Evolutionary conservation across 2,113 vertebrate genomes (phyloP).

Genomic region (Sminthopsis crassicaudata): DNA sequence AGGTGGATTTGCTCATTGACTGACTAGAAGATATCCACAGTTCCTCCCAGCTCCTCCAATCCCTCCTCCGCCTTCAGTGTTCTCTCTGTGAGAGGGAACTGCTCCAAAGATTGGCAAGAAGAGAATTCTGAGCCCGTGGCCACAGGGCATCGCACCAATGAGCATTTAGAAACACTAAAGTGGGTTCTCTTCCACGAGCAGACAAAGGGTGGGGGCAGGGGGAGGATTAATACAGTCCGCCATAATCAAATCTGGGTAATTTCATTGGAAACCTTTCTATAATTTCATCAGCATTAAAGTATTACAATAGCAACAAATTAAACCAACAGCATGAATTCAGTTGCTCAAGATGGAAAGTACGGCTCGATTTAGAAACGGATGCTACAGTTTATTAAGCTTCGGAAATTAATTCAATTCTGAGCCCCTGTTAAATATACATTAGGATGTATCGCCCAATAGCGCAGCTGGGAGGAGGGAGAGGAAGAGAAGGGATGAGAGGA

Average conservation of each 20-base stretch:
- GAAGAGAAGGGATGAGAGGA: neutral
- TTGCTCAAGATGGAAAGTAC: slow-evolving; percentile 68
- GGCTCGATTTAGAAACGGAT: slow-evolving; percentile 74
- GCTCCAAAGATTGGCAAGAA: neutral
- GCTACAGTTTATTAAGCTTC: slow-evolving; percentile 74
- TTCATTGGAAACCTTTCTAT: slow-evolving; percentile 66
- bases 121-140: neutral
- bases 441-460: slow-evolving; percentile 36
- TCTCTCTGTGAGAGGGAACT: neutral
- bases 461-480: neutral
- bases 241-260: slow-evolving; percentile 75
- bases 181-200: neutral
- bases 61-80: neutral
- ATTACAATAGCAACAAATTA: slow-evolving; percentile 73
- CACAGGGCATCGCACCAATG: neutral
- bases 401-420: slow-evolving; percentile 75
- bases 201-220: slow-evolving; percentile 6
- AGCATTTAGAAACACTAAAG: neutral
- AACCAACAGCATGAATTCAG: slow-evolving; percentile 69
- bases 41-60: neutral
- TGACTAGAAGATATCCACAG: neutral
- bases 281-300: slow-evolving; percentile 73
- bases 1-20: neutral
- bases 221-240: slow-evolving; percentile 42
- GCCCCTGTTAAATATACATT: slow-evolving; percentile 68